These are phyloP conservation scores for Simalia tracyae DNA, from an alignment of 2,797 vertebrate species.

Conservation along the genomic window DNA sequence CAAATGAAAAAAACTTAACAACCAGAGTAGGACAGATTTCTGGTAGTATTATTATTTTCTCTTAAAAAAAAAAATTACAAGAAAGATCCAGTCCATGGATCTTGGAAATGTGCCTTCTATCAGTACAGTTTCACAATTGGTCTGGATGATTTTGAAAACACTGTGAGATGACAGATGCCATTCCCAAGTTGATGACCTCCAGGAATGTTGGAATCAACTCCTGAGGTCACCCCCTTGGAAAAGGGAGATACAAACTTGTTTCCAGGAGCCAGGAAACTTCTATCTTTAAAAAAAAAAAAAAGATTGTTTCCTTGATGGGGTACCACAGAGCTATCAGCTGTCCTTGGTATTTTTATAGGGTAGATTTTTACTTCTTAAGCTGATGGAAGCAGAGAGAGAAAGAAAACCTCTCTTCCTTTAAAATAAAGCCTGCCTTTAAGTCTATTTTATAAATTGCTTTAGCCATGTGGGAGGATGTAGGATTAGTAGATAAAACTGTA, in stretches of 20 bases:
- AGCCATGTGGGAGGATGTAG: slow-evolving; percentile 9
- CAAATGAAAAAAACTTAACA: not conserved
- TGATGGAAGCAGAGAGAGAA: not conserved
- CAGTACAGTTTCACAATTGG: not conserved
- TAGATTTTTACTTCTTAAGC: not conserved
- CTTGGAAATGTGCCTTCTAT: not conserved
- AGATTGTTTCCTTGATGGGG: not conserved
- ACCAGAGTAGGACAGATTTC: not conserved
- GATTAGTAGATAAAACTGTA: slow-evolving; percentile 51
- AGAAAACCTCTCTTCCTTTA: not conserved
- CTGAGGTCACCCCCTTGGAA: not conserved
- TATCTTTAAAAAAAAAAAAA: not conserved
- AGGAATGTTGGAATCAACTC: not conserved
- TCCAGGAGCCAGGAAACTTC: not conserved
- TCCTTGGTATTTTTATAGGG: not conserved
- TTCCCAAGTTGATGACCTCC: not conserved
- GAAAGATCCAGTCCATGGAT: not conserved
- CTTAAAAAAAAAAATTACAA: not conserved
- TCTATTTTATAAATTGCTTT: slow-evolving; percentile 26
- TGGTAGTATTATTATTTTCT: not conserved
- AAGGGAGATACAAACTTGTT: not conserved
- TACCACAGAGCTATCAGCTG: not conserved
- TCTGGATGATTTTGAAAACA: not conserved
- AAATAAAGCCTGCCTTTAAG: slow-evolving; percentile 47
- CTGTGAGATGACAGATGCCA: not conserved